A percentile compares a stretch with the other conserved stretches of the same genome.
These are phyloP conservation scores for Drosophila saltans DNA, from an alignment of 1,140 invertebrate genomes.

Conservation along the genomic window DNA sequence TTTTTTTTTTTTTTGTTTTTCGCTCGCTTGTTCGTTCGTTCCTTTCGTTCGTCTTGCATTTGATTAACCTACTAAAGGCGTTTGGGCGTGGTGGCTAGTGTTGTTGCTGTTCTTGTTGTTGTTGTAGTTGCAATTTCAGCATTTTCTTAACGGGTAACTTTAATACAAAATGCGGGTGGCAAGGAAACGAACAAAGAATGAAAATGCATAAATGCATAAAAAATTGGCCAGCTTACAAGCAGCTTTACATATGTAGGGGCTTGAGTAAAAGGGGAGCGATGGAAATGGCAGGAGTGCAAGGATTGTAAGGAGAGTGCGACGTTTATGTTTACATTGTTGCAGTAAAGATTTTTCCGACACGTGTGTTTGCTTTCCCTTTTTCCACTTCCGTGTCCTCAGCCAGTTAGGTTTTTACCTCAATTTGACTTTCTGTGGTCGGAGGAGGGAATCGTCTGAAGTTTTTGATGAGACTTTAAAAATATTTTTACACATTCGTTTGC, in stretches of 20 bases:
- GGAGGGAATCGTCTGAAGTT: neutral
- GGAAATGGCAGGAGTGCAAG: constrained; percentile 7
- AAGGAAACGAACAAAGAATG: constrained; percentile 5
- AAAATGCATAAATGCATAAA: constrained; percentile 80
- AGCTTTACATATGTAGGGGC: constrained; percentile 68
- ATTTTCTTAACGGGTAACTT: constrained; percentile 67
- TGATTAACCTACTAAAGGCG: constrained; percentile 74
- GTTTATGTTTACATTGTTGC: constrained; percentile 68
- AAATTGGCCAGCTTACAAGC: constrained; percentile 78
- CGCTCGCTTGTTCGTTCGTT: constrained; percentile 15
- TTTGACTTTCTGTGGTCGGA: neutral
- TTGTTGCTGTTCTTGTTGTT: too few relatives aligned
- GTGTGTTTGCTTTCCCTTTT: constrained; percentile 68
- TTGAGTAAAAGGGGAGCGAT: neutral
- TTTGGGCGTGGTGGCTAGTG: constrained; percentile 33
- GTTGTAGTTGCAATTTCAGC: constrained; percentile 46
- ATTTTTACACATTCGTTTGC: neutral
- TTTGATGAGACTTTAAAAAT: neutral
- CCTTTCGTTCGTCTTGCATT: constrained; percentile 56
- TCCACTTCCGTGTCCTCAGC: constrained; percentile 59
- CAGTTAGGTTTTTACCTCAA: constrained; percentile 9
- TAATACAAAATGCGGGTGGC: constrained; percentile 45
- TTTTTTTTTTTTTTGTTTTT: constrained; percentile 20
- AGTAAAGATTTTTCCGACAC: constrained; percentile 69
- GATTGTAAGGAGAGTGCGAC: constrained; percentile 6